Base-by-base conservation (phyloP, 2,113 vertebrate species). In the Mesembrinibis cayennensis region DNA sequence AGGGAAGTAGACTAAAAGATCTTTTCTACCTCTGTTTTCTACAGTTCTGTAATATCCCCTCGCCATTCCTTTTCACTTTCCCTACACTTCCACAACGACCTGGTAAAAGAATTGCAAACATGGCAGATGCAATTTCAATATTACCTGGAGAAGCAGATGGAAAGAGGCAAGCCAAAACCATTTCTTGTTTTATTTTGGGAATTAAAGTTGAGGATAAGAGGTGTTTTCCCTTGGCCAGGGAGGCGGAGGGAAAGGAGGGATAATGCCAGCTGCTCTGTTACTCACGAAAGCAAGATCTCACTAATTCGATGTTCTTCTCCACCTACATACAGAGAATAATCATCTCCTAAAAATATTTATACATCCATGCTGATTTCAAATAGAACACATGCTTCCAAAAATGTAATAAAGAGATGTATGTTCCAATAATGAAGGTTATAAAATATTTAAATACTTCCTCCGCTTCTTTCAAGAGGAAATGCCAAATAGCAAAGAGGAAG, bases 381-480 rank as follows among this genome's bases (percentile, higher is more conserved):
- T 78, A 92, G 88, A 97, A 93, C 69, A 52, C 81, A 85, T 82
- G 92, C 87, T 96, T 91, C 91, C 79, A 93, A 97, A 97, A 93
- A 91, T 72, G 90, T 62, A 94, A 89, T 93, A 79, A 89, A 96
- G 90, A 90, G 73, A 93, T 89, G 52, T 56, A 97, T 96, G 77
- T 93, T 94, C 89, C 96, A 96, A 95, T 95, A 93, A 91, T 56
- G 74, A 94, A 96, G 92, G 71, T 87, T 95, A 97, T 91, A 94
- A 89, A 93, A 80, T 94, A 94, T 96, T 97, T 96, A 97, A 96
- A 90, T 93, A 73, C 95, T 93, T 96, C 96, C 96, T 96, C 95
- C 67, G 67, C 95, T 93, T 77, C 79, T 96, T 95, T 86, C 52
- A 42, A 40, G 72, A 95, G 90, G 90, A 96, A 98, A 96, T 92